Evolutionary conservation across 2,113 vertebrate species (phyloP).

Genomic region (Tetraodon nigroviridis): DNA sequence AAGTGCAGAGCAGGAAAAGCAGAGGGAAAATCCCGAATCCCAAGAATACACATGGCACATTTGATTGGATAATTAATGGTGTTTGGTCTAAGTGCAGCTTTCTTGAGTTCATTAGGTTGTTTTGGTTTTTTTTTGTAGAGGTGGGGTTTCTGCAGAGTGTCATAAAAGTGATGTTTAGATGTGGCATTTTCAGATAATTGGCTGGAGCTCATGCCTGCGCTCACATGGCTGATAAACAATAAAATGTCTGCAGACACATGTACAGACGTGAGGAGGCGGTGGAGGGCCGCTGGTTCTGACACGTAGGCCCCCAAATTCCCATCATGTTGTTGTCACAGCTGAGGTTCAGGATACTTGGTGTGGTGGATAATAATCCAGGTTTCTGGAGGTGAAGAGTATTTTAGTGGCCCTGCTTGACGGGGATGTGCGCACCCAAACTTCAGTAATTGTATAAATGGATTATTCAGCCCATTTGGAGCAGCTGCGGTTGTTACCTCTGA

Average conservation of each 20-base stretch:
- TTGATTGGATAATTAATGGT: background rate
- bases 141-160: background rate
- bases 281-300: too few relatives aligned
- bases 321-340: too few relatives aligned
- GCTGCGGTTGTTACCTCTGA: constrained; percentile 55
- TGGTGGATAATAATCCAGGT: too few relatives aligned
- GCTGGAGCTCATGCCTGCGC: background rate
- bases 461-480: constrained; percentile 67
- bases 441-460: constrained; percentile 59
- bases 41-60: background rate
- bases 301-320: too few relatives aligned
- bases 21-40: background rate
- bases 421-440: constrained; percentile 1
- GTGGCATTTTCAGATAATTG: background rate
- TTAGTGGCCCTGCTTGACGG: too few relatives aligned
- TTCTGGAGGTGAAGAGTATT: too few relatives aligned
- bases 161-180: background rate
- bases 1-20: too few relatives aligned
- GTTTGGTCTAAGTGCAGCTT: background rate
- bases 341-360: too few relatives aligned
- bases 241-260: background rate
- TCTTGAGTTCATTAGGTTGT: background rate
- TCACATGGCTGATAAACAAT: background rate
- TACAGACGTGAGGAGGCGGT: background rate
- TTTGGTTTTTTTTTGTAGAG: background rate